Conservation (phyloP, 2,888 invertebrate genomes). For the Hypselothyrea guttata region DNA sequence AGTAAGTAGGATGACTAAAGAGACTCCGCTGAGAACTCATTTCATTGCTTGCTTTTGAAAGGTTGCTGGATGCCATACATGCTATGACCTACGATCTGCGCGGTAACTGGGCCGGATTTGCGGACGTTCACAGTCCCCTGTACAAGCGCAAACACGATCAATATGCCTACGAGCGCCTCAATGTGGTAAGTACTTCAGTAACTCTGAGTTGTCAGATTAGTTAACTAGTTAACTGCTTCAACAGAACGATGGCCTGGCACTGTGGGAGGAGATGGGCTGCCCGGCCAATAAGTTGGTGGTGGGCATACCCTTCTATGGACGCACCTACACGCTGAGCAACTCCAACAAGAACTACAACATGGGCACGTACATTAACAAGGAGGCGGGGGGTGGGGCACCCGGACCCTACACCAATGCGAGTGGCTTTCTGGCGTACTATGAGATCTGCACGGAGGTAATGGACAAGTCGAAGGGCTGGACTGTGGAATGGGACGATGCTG, state of each 20-base stretch:
- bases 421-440: slow-evolving; percentile 93
- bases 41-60: slow-evolving; percentile 78
- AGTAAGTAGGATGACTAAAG: slow-evolving; percentile 84
- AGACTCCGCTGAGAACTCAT: too few relatives aligned
- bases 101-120: slow-evolving; percentile 95
- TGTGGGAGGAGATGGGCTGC: slow-evolving; percentile 95
- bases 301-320: slow-evolving; percentile 94
- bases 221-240: neutral
- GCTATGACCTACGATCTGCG: slow-evolving; percentile 94
- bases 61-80: slow-evolving; percentile 90
- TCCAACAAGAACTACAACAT: slow-evolving; percentile 92
- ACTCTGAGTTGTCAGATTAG: neutral
- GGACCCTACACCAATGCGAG: slow-evolving; percentile 93
- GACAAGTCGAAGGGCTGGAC: slow-evolving; percentile 90
- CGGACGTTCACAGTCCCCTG: slow-evolving; percentile 93
- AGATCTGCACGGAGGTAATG: slow-evolving; percentile 90
- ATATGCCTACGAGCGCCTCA: slow-evolving; percentile 93
- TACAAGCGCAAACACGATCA: slow-evolving; percentile 94
- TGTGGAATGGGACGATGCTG: slow-evolving; percentile 91
- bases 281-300: slow-evolving; percentile 93
- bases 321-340: slow-evolving; percentile 91
- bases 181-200: slow-evolving; percentile 87
- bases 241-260: slow-evolving; percentile 91
- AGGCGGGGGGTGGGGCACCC: slow-evolving; percentile 93
- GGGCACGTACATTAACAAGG: slow-evolving; percentile 94